Evolutionary conservation across 2,888 invertebrate genomes (phyloP), one percentile per base, ranked within the genome.

Genomic region (Acleris holmiana): DNA sequence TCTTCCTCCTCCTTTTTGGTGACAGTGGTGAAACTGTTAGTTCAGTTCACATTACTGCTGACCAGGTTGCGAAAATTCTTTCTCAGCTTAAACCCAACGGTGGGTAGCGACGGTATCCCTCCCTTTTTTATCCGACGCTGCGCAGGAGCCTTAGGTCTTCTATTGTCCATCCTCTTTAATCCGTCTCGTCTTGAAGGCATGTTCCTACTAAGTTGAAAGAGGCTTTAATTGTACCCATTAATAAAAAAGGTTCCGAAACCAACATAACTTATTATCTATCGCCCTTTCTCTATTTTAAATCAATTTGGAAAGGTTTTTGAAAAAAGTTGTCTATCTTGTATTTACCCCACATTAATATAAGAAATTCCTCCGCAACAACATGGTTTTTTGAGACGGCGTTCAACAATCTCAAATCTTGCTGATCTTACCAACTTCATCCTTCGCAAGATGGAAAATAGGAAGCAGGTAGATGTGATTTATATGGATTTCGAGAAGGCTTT

Each of bases 401-500:
- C 51, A 1, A 53, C 53, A 1, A 6, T 29, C 8, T 35, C 51
- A 15, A 68, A 64, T 10, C 50, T 66, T 4, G 21, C 44, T 13
- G 41, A 23, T 40, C 62, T 59, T 6, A 17, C 41, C 3, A 44
- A 55, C 13, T 58, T 54, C 23, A 21, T 56, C 7, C 49, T 66
- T 1, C 7, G 25, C 4, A 29, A 61, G 8, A 68, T 67, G 69
- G 67, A 68, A 0, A 29, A 19, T 2, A 44, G 56, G 3, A 54
- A 44, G 17, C 67, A 68, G 51, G 67, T 70, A 48, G 68, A 70
- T 23, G 68, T 70, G 47, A 55, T 67, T 44, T 66, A 66, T 10
- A 67, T 66, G 0, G 68, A 67, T 29, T 67, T 62, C 25, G 54
- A 61, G 53, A 66, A 61, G 46, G 66, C 66, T 35, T 66, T 61